Evolutionary conservation across 53 echinoderm and acorn worm species (phyloP).

Genomic region (Crossaster papposus): DNA sequence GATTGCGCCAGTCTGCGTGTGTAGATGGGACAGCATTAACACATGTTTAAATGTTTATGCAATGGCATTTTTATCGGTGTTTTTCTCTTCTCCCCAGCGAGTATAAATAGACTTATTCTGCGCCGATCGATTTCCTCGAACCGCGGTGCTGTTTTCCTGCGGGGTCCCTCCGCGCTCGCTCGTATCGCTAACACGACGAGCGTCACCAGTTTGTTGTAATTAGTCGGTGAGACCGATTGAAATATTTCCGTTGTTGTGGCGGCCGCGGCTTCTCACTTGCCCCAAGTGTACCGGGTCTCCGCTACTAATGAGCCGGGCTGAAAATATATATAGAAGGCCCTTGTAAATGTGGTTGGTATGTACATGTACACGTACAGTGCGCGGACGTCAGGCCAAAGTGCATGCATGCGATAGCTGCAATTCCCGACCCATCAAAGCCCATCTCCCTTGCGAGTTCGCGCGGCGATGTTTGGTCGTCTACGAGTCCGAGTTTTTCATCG

Average conservation of each 20-base stretch:
- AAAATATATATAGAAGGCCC: not conserved
- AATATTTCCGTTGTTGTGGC: conserved; percentile 42
- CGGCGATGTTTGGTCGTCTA: not conserved
- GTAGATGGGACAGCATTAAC: not conserved
- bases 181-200: not conserved
- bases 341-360: not conserved
- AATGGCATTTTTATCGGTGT: not conserved
- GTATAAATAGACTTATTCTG: not conserved
- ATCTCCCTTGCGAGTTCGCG: not conserved
- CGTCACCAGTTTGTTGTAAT: conserved; percentile 45
- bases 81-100: not conserved
- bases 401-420: not conserved
- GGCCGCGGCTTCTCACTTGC: not conserved
- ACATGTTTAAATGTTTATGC: not conserved
- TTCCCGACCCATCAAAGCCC: not conserved
- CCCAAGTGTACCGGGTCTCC: not conserved
- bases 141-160: not conserved
- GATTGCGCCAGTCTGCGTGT: not conserved
- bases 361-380: too few species aligned
- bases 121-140: not conserved
- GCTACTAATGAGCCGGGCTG: not conserved
- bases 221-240: conserved; percentile 37
- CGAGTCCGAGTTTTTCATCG: not conserved
- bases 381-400: not conserved
- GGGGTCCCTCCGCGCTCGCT: not conserved